A percentile compares a stretch with the other conserved stretches of the same genome.
Conservation (phyloP, 2,113 vertebrate genomes). For the Lasiurus cinereus region DNA sequence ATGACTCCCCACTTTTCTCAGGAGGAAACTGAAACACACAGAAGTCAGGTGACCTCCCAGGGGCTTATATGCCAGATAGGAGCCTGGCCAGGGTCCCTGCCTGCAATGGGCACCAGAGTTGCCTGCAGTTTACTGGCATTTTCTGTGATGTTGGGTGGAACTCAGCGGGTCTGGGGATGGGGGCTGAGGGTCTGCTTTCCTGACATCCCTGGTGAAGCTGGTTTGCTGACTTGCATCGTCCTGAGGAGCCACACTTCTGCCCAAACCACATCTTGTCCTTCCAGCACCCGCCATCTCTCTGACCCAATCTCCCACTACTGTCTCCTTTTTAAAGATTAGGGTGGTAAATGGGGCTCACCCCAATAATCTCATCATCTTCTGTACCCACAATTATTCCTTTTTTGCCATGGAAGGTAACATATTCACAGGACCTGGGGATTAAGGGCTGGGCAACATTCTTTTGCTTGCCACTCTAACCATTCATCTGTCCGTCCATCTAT, state of each 20-base stretch:
- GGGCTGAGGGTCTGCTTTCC: too few relatives aligned
- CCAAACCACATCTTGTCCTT: background rate
- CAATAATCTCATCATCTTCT: background rate
- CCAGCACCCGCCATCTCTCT: fast-evolving
- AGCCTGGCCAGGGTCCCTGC: background rate
- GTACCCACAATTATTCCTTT: too few relatives aligned
- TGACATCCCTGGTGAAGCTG: background rate
- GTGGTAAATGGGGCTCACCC: background rate
- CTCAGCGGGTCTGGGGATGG: too few relatives aligned
- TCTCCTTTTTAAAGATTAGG: background rate
- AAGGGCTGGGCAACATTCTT: background rate
- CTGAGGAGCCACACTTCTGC: background rate
- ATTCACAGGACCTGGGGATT: background rate
- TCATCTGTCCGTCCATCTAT: background rate
- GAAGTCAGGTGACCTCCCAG: background rate
- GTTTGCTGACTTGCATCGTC: background rate
- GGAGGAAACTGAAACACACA: background rate
- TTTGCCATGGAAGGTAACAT: background rate
- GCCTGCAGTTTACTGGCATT: background rate
- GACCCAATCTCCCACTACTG: too few relatives aligned
- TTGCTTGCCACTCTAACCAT: background rate
- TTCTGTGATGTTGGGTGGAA: too few relatives aligned
- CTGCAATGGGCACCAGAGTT: fast-evolving
- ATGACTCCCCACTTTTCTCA: background rate
- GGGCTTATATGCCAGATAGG: background rate